Evolutionary conservation across 2,113 vertebrate species (phyloP).

Genomic region (Thunnus maccoyii): DNA sequence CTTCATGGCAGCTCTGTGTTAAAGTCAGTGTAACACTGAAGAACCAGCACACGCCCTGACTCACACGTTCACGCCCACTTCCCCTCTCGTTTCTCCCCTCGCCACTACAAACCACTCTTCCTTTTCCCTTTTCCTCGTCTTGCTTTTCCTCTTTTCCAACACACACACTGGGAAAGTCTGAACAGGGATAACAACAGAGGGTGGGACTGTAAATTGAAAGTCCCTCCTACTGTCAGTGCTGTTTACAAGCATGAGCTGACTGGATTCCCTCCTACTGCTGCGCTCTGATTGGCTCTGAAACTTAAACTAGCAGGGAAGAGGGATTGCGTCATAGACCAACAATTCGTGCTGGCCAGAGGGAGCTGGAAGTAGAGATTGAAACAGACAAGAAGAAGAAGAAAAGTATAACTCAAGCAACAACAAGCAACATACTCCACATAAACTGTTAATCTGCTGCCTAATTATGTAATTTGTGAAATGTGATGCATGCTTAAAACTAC

Average conservation of each 20-base stretch:
- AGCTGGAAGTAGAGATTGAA: slow-evolving; percentile 44
- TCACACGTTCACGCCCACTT: slow-evolving; percentile 19
- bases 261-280: slow-evolving; percentile 61
- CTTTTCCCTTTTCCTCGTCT: slow-evolving; percentile 54
- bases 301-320: slow-evolving; percentile 57
- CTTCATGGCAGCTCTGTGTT: slow-evolving; percentile 61
- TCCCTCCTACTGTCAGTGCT: slow-evolving; percentile 72
- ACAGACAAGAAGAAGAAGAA: slow-evolving; percentile 18
- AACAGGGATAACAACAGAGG: slow-evolving; percentile 72
- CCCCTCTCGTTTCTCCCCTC: background rate
- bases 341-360: slow-evolving; percentile 73
- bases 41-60: slow-evolving; percentile 38
- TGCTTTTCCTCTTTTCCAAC: slow-evolving; percentile 25
- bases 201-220: slow-evolving; percentile 62
- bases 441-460: background rate
- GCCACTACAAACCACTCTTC: slow-evolving; percentile 48
- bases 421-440: background rate
- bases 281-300: slow-evolving; percentile 73
- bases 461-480: background rate
- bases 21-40: slow-evolving; percentile 16
- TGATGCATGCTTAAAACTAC: background rate
- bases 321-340: slow-evolving; percentile 82
- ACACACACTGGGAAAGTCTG: slow-evolving; percentile 42
- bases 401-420: background rate
- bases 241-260: slow-evolving; percentile 68